Conservation (phyloP, 2,888 invertebrate species). For the Ochropleura leucogaster region DNA sequence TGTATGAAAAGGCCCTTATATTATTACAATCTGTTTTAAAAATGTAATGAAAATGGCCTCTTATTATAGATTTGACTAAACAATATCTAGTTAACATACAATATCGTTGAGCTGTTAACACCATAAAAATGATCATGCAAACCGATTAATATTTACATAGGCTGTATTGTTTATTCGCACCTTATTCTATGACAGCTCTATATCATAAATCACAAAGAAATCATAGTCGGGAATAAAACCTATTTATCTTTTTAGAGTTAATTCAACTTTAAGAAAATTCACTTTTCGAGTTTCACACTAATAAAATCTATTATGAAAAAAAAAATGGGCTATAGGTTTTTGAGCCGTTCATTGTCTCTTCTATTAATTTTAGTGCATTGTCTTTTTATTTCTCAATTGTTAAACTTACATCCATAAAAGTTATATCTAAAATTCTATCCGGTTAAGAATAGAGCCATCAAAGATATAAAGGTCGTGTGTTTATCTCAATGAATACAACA, state of each 20-base stretch:
- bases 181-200: constrained; percentile 71
- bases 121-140: constrained; percentile 85
- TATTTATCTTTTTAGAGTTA: neutral
- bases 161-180: constrained; percentile 65
- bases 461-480: constrained; percentile 59
- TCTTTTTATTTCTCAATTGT: neutral
- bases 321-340: neutral
- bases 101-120: constrained; percentile 88
- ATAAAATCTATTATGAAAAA: neutral
- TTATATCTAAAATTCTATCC: neutral
- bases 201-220: constrained; percentile 10
- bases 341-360: neutral
- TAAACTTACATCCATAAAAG: neutral
- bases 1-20: constrained; percentile 51
- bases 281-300: neutral
- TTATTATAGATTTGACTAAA: constrained; percentile 80
- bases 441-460: constrained; percentile 65
- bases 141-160: constrained; percentile 83
- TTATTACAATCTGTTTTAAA: constrained; percentile 42
- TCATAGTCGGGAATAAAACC: neutral
- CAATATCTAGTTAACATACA: constrained; percentile 78
- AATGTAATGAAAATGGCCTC: constrained; percentile 73
- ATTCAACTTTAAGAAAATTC: neutral
- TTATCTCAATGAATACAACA: constrained; percentile 78
- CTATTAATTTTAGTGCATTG: neutral